Percentiles rank a stretch among this genome's conserved stretches.
Evolutionary conservation across 2,113 vertebrate genomes (phyloP).

Genomic region (Anhinga rufa): DNA sequence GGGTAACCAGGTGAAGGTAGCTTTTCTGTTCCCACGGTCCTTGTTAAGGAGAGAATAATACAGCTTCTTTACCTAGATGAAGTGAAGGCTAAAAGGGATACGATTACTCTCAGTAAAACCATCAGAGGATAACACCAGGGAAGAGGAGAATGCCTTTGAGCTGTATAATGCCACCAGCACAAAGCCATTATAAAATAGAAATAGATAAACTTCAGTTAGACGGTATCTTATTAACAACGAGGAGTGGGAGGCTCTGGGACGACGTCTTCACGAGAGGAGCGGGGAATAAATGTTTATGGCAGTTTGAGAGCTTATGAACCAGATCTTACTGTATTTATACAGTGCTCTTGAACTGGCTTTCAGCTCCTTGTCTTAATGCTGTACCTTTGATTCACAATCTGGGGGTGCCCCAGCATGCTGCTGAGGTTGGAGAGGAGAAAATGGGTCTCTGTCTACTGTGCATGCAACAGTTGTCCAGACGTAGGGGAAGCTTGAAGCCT

Average conservation of each 20-base stretch:
- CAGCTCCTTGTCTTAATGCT: neutral
- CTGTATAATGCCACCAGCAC: neutral
- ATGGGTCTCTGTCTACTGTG: neutral
- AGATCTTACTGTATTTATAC: neutral
- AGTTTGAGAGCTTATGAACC: neutral
- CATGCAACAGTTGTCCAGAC: neutral
- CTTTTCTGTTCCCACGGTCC: neutral
- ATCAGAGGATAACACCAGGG: neutral
- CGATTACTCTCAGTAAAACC: neutral
- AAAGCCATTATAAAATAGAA: neutral
- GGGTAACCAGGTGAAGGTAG: neutral
- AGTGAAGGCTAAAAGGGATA: neutral
- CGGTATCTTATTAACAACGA: neutral
- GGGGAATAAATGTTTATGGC: neutral
- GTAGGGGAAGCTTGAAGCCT: neutral
- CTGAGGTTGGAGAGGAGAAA: neutral
- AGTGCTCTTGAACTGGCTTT: neutral
- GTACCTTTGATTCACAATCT: neutral
- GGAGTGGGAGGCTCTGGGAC: neutral
- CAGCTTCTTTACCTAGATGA: neutral
- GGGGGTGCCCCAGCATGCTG: neutral
- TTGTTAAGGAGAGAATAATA: neutral
- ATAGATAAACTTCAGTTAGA: neutral
- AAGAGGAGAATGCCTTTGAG: neutral
- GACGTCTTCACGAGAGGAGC: neutral